Evolutionary conservation across 2,797 vertebrate species (phyloP).

Genomic region (Pelobates cultripes): DNA sequence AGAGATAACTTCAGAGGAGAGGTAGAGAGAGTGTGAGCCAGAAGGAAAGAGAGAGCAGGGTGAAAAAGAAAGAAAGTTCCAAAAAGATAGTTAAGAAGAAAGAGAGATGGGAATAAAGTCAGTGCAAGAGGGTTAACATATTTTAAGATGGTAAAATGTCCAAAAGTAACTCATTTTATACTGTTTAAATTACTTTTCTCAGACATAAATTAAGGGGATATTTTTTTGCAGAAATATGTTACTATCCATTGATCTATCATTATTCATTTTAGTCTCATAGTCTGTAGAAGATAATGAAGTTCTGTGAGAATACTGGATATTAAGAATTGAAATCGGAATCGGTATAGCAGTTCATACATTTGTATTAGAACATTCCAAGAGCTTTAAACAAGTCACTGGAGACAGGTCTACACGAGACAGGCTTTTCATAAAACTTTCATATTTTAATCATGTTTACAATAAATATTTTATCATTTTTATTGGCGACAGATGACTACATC

Average conservation of each 20-base stretch:
- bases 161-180: background rate
- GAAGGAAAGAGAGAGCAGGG: too few species aligned
- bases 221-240: background rate
- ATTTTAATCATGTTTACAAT: conserved; percentile 31
- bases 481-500: background rate
- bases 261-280: background rate
- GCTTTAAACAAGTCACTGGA: conserved; percentile 4
- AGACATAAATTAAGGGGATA: background rate
- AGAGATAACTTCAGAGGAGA: too few species aligned
- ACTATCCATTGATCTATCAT: background rate
- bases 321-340: background rate
- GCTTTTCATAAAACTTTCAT: conserved; percentile 31
- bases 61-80: too few species aligned
- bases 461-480: conserved; percentile 5
- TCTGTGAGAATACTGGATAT: conserved; percentile 14
- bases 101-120: background rate
- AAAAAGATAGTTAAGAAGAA: background rate
- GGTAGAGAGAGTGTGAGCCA: too few species aligned
- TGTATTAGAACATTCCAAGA: conserved; percentile 26
- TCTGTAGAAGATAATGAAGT: background rate
- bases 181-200: background rate
- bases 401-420: conserved; percentile 5
- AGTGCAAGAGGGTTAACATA: background rate
- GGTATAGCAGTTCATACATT: conserved; percentile 35
- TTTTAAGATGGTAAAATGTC: background rate